phyloP scores from a whole-genome alignment of 2,797 vertebrate genomes.

The Pampus argenteus region DNA sequence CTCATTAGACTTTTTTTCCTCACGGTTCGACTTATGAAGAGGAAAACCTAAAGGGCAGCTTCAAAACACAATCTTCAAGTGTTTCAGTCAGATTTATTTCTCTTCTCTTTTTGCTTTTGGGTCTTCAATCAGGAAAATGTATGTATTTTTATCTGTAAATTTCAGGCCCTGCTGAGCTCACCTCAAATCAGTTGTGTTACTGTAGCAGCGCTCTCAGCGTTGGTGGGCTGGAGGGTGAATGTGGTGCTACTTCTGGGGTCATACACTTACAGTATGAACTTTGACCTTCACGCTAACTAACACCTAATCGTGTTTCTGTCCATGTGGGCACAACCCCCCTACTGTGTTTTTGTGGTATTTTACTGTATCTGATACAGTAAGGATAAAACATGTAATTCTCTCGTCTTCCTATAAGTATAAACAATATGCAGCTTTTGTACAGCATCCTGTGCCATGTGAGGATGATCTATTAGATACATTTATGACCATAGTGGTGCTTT shows the following conservation, averaged over 20 bases:
- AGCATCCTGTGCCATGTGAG: slow-evolving; percentile 36
- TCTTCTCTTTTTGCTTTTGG: background rate
- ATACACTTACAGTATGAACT: slow-evolving; percentile 56
- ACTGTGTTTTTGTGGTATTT: slow-evolving; percentile 21
- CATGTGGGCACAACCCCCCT: background rate
- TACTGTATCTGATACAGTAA: slow-evolving; percentile 40
- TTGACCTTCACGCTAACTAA: slow-evolving; percentile 60
- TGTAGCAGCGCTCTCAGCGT: slow-evolving; percentile 37
- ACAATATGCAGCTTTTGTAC: slow-evolving; percentile 55
- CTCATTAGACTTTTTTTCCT: slow-evolving; percentile 4
- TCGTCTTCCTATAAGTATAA: slow-evolving; percentile 59
- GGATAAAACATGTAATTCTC: slow-evolving; percentile 7
- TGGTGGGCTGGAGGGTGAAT: slow-evolving; percentile 54
- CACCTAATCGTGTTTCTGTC: slow-evolving; percentile 52
- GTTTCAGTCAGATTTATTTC: slow-evolving; percentile 1
- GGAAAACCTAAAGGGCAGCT: slow-evolving; percentile 52
- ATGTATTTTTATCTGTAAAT: slow-evolving; percentile 4
- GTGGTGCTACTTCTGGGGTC: slow-evolving; percentile 73
- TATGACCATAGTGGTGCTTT: slow-evolving; percentile 47
- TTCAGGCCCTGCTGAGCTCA: background rate
- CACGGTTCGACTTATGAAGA: slow-evolving; percentile 2
- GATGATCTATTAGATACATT: slow-evolving; percentile 24
- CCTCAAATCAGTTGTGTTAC: slow-evolving; percentile 22
- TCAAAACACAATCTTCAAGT: slow-evolving; percentile 21
- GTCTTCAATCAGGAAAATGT: slow-evolving; percentile 11